Evolutionary conservation across 2,113 vertebrate genomes (phyloP).

Genomic region (Erythrocercus mccallii): DNA sequence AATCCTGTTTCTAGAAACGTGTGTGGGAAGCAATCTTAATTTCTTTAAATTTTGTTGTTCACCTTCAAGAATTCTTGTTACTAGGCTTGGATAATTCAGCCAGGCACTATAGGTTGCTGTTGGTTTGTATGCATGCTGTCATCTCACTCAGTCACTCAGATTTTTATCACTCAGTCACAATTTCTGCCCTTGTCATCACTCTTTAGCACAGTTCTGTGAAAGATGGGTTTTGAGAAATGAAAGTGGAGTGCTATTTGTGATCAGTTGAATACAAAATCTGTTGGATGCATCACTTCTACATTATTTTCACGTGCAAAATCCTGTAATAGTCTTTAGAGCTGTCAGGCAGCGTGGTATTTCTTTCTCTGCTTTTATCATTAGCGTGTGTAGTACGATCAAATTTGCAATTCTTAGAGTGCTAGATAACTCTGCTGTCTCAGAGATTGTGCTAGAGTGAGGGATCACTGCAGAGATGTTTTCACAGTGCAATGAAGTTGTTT

Average conservation of each 20-base stretch:
- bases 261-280: background rate
- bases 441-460: background rate
- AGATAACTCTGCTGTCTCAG: background rate
- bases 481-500: background rate
- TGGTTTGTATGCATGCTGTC: background rate
- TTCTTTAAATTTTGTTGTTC: background rate
- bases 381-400: background rate
- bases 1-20: background rate
- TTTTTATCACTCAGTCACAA: background rate
- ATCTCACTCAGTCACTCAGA: background rate
- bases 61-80: background rate
- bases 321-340: background rate
- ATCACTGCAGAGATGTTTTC: background rate
- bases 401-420: background rate
- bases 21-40: background rate
- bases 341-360: background rate
- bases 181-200: conserved; percentile 27
- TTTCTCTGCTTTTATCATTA: background rate
- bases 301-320: background rate
- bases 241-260: background rate
- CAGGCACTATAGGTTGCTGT: background rate
- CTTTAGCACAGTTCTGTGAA: background rate
- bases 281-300: background rate
- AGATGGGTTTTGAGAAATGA: background rate
- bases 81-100: background rate